Conservation (phyloP, 1,140 invertebrate species). For the Schlechtendalia chinensis region DNA sequence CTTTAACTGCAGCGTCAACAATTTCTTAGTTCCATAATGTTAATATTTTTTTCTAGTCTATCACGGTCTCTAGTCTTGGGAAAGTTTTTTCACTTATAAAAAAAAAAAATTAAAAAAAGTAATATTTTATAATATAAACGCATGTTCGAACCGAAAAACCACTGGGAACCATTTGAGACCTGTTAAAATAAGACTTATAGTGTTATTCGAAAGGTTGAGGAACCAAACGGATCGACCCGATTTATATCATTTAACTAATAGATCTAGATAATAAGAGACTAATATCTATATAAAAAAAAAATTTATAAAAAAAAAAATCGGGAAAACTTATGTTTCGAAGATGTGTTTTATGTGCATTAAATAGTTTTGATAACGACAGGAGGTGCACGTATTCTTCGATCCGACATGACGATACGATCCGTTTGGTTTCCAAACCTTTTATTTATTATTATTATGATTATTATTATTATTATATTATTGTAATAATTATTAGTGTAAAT, state of each 20-base stretch:
- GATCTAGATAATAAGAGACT: constrained; percentile 25
- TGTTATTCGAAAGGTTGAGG: constrained; percentile 28
- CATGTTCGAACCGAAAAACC: constrained; percentile 36
- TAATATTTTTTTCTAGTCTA: constrained; percentile 48
- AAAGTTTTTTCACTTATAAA: constrained; percentile 39
- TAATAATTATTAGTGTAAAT: constrained; percentile 32
- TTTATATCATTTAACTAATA: constrained; percentile 43
- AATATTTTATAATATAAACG: constrained; percentile 20
- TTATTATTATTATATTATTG: constrained; percentile 26
- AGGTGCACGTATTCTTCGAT: not conserved
- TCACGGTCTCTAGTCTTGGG: constrained; percentile 48
- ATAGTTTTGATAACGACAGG: not conserved
- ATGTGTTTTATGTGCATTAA: not conserved
- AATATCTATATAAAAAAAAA: constrained; percentile 8
- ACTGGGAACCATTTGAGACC: constrained; percentile 46
- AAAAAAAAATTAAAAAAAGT: not conserved
- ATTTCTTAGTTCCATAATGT: constrained; percentile 41
- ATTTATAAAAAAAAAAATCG: not conserved
- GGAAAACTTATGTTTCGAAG: constrained; percentile 12
- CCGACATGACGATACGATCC: not conserved
- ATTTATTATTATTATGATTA: constrained; percentile 35
- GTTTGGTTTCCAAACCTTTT: constrained; percentile 33
- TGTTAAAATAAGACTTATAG: constrained; percentile 50
- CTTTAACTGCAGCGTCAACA: constrained; percentile 43
- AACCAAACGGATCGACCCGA: constrained; percentile 21